A percentile compares a stretch with the other conserved stretches of the same genome.
Evolutionary conservation across 2,797 vertebrate species (phyloP).

Genomic region (Meda fulgida): DNA sequence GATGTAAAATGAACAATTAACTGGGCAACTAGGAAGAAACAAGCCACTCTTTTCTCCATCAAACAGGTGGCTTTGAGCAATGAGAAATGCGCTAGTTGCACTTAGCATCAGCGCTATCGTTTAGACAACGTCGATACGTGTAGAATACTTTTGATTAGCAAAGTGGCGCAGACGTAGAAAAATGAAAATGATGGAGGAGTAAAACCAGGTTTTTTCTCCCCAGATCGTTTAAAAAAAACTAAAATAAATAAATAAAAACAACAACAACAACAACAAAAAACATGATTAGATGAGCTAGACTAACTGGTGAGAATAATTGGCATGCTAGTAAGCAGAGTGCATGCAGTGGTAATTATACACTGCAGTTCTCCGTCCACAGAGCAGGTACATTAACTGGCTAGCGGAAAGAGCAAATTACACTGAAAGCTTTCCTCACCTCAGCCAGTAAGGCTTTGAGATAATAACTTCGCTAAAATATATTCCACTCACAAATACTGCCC

Average conservation of each 20-base stretch:
- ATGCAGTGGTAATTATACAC: slow-evolving; percentile 72
- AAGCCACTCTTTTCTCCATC: slow-evolving; percentile 35
- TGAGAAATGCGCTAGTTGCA: slow-evolving; percentile 26
- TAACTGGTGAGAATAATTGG: slow-evolving; percentile 72
- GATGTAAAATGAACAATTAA: slow-evolving; percentile 44
- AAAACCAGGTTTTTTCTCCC: not conserved
- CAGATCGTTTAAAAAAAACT: slow-evolving; percentile 55
- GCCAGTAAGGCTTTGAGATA: slow-evolving; percentile 51
- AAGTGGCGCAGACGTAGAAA: not conserved
- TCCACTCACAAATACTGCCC: slow-evolving; percentile 45
- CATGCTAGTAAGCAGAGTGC: slow-evolving; percentile 65
- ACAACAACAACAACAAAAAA: slow-evolving; percentile 37
- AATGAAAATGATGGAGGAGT: slow-evolving; percentile 11
- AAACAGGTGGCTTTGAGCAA: slow-evolving; percentile 58
- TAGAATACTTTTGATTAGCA: not conserved
- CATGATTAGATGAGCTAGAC: slow-evolving; percentile 69
- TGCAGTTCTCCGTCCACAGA: slow-evolving; percentile 65
- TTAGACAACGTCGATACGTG: not conserved
- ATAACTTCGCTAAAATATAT: slow-evolving; percentile 51
- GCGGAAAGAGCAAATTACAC: slow-evolving; percentile 73
- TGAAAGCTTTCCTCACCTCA: slow-evolving; percentile 64
- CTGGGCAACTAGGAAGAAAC: slow-evolving; percentile 40
- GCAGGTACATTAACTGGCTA: slow-evolving; percentile 72
- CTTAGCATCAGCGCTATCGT: slow-evolving; percentile 11
- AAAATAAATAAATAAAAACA: slow-evolving; percentile 19